A percentile compares a stretch with the other conserved stretches of the same genome.
Evolutionary conservation across 1,140 invertebrate genomes (phyloP).

Genomic region (Bradysia coprophila): DNA sequence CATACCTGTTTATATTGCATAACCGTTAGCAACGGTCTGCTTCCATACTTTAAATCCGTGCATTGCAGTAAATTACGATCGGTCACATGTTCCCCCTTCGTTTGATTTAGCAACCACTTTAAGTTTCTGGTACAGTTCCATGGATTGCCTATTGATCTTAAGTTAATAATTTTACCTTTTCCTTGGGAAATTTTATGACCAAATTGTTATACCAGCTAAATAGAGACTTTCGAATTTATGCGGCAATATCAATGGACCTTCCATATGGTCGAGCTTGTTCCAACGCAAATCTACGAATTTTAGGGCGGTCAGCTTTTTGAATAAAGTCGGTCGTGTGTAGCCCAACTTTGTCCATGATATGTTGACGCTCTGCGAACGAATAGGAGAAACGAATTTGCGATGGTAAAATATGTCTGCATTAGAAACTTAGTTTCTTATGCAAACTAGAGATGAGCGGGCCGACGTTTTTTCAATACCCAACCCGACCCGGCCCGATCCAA

Average conservation of each 20-base stretch:
- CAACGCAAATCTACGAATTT: slow-evolving; percentile 26
- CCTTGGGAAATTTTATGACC: neutral
- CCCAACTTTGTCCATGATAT: slow-evolving; percentile 25
- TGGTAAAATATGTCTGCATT: too few relatives aligned
- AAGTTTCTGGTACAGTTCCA: slow-evolving; percentile 34
- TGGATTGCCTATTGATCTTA: slow-evolving; percentile 26
- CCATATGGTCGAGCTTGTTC: slow-evolving; percentile 24
- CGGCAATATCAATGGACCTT: slow-evolving; percentile 17
- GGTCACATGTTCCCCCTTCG: slow-evolving; percentile 23
- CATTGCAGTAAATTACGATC: slow-evolving; percentile 32
- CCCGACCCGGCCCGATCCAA: too few relatives aligned
- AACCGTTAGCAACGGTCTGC: slow-evolving; percentile 28
- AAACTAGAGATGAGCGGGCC: too few relatives aligned
- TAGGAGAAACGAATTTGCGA: too few relatives aligned
- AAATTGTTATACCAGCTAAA: slow-evolving; percentile 19
- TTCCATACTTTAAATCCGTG: slow-evolving; percentile 24
- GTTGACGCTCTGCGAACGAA: slow-evolving; percentile 17
- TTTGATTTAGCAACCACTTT: slow-evolving; percentile 30
- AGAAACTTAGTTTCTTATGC: too few relatives aligned
- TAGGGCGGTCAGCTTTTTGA: slow-evolving; percentile 19
- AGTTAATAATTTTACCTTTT: slow-evolving; percentile 2
- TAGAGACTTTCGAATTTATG: slow-evolving; percentile 20
- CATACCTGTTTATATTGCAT: slow-evolving; percentile 32
- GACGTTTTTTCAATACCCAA: too few relatives aligned
- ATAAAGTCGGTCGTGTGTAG: slow-evolving; percentile 17